Base-by-base conservation (phyloP, 2,113 vertebrate species). In the Nettapus auritus region DNA sequence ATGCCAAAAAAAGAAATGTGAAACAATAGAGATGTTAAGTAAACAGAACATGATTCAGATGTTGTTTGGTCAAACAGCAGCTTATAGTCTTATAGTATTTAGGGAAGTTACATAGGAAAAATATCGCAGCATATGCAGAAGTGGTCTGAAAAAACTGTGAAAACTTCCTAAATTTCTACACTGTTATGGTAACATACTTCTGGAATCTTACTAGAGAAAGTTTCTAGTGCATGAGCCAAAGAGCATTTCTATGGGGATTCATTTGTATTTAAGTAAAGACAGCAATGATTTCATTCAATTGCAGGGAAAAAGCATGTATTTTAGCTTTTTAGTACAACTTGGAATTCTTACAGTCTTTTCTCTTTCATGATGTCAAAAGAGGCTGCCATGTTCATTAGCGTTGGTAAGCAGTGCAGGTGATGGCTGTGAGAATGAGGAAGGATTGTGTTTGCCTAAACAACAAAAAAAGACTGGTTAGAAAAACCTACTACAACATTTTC, bases 381-480 rank as follows among this genome's bases (percentile, higher is more conserved):
- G 63, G 99, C 99, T 20, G 99, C 99, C 99, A 99, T 99, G 94
- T 99, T 99, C 98, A 99, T 99, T 92, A 99, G 97, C 36, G 99
- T 99, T 80, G 99, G 99, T 85, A 99, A 98, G 95, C 99, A 99
- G 97, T 99, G 99, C 92, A 99, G 98, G 97, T 99, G 99, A 98
- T 99, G 99, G 94, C 99, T 99, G 90, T 99, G 99, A 75, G 99
- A 99, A 96, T 99, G 99, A 94, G 99, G 99, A 96, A 99, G 99
- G 94, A 99, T 99, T 97, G 99, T 99, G 97, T 99, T 99, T 95
- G 99, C 99, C 99, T 99, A 80, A n/a, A 96, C 93, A 31, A 67
- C 7, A 90, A 82, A 3, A 63, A 57, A 59, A 48, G 6, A 76
- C 14, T 9, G 36, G 25, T 86, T 69, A 83, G 15, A 81, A 8